A percentile compares a stretch with the other conserved stretches of the same genome.
Evolutionary conservation across 2,888 invertebrate genomes (phyloP).

Genomic region (Cantharis lateralis): DNA sequence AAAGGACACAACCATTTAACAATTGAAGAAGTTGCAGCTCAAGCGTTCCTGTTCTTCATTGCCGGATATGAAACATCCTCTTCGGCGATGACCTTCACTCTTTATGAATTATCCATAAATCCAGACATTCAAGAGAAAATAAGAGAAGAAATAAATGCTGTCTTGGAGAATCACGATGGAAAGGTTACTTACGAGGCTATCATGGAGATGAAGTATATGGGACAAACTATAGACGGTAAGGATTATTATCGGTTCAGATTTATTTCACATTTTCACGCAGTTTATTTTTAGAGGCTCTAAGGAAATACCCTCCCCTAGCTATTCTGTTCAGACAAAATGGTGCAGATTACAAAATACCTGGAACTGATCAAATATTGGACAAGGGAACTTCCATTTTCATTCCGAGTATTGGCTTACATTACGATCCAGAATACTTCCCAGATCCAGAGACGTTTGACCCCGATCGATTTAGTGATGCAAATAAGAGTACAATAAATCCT

Average conservation of each 20-base stretch:
- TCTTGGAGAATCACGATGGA: neutral
- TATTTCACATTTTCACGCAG: neutral
- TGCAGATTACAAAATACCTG: neutral
- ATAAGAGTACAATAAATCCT: slow-evolving; percentile 59
- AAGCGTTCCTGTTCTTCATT: neutral
- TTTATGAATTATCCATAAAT: neutral
- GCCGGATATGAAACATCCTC: slow-evolving; percentile 3
- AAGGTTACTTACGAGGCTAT: neutral
- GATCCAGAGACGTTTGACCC: slow-evolving; percentile 19
- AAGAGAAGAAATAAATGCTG: neutral
- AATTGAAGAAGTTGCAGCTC: neutral
- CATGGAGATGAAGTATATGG: neutral
- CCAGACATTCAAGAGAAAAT: neutral
- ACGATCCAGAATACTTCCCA: slow-evolving; percentile 16
- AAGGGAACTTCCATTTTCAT: neutral
- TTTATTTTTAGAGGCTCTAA: neutral
- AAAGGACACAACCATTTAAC: neutral
- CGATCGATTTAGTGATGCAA: slow-evolving; percentile 33
- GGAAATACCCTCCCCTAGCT: neutral
- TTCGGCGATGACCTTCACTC: neutral
- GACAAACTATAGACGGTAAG: neutral
- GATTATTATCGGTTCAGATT: neutral
- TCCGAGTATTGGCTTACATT: slow-evolving; percentile 10
- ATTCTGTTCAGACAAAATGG: neutral
- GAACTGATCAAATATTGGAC: neutral